Conservation (phyloP, 2,113 vertebrate species). For the Pan paniscus region DNA sequence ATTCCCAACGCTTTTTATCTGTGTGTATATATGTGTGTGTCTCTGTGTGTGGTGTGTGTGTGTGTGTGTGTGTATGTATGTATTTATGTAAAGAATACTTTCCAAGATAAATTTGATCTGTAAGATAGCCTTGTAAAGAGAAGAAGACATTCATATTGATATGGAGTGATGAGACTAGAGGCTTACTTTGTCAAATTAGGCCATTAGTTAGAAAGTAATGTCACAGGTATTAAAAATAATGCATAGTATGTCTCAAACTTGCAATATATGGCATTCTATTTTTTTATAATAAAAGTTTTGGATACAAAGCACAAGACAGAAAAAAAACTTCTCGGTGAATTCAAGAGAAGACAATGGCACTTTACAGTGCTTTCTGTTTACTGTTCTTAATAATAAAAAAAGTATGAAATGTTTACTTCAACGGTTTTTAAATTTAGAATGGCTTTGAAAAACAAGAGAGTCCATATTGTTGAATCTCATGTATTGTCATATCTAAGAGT, state of each 20-base stretch:
- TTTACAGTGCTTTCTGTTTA: neutral
- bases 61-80: too few species aligned
- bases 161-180: neutral
- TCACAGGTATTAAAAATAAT: neutral
- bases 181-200: neutral
- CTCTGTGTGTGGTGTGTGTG: too few species aligned
- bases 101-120: neutral
- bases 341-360: neutral
- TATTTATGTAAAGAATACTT: neutral
- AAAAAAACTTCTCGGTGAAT: neutral
- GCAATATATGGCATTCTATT: neutral
- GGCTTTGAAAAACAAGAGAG: neutral
- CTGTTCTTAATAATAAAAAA: neutral
- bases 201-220: neutral
- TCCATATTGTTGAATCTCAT: neutral
- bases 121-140: neutral
- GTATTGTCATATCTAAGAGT: neutral
- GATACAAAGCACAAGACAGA: neutral
- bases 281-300: neutral
- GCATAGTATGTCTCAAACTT: neutral
- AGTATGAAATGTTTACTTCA: neutral
- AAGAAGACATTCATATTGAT: neutral
- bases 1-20: neutral
- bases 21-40: too few species aligned
- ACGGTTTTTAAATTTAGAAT: neutral